These are phyloP conservation scores for Pterois miles DNA, from an alignment of 2,797 vertebrate genomes.

Conservation along the genomic window DNA sequence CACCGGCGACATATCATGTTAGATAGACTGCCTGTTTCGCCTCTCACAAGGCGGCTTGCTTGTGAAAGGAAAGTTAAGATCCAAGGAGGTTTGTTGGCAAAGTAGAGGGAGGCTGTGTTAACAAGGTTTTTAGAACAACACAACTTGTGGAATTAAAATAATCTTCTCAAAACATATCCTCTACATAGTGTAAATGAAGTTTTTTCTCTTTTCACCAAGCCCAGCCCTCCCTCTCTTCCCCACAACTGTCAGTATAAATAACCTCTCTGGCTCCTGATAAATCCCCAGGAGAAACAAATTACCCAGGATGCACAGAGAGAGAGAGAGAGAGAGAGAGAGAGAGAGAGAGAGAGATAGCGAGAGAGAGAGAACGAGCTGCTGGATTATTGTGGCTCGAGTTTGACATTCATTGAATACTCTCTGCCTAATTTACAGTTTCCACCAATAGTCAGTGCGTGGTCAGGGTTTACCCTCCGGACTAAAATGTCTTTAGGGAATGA, in stretches of 20 bases:
- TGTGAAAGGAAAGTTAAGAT: background rate
- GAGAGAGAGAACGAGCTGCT: slow-evolving; percentile 46
- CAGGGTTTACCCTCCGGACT: slow-evolving; percentile 25
- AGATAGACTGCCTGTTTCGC: background rate
- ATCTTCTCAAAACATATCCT: background rate
- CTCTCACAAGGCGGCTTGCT: background rate
- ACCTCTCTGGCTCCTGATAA: slow-evolving; percentile 68
- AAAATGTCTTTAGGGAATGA: slow-evolving; percentile 25
- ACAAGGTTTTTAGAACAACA: background rate
- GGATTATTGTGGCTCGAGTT: slow-evolving; percentile 47
- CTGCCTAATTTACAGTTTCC: slow-evolving; percentile 37
- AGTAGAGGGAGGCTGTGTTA: background rate
- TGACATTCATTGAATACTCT: slow-evolving; percentile 46
- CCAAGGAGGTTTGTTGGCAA: background rate
- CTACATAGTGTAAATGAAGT: background rate
- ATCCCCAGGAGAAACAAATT: slow-evolving; percentile 72
- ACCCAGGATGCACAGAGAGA: slow-evolving; percentile 72
- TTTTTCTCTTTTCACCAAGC: background rate
- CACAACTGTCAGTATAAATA: slow-evolving; percentile 73
- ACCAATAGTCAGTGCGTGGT: slow-evolving; percentile 3
- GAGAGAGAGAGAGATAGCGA: slow-evolving; percentile 44
- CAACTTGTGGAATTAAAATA: background rate
- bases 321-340: slow-evolving; percentile 34
- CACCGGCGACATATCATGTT: background rate
- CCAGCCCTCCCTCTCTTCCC: background rate